Conservation (phyloP, 1,140 invertebrate genomes). For the Papilio polytes region DNA sequence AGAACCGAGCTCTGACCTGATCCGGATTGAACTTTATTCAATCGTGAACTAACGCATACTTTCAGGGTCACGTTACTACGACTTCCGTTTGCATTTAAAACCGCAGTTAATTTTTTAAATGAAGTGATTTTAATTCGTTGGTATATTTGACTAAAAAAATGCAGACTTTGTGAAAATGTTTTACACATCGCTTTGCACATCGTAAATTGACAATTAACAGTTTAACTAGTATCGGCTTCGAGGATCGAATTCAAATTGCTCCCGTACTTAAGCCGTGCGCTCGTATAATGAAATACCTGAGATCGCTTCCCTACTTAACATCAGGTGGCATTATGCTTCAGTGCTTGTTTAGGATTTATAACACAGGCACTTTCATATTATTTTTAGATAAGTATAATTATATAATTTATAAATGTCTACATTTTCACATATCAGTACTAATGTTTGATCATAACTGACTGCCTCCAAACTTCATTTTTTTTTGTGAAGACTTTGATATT, state of each 20-base stretch:
- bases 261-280: not conserved
- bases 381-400: not conserved
- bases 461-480: too few relatives aligned
- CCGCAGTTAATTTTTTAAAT: not conserved
- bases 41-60: not conserved
- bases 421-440: too few relatives aligned
- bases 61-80: not conserved
- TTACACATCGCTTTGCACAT: not conserved
- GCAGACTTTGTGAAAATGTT: not conserved
- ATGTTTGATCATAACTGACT: too few relatives aligned
- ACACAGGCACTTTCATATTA: not conserved
- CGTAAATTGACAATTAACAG: not conserved
- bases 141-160: too few relatives aligned
- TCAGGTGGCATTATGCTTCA: not conserved
- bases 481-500: too few relatives aligned
- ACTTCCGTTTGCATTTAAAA: not conserved
- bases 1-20: not conserved
- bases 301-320: not conserved
- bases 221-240: not conserved
- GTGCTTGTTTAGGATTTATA: constrained; percentile 12
- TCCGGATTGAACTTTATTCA: constrained; percentile 1
- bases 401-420: not conserved
- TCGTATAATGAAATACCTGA: constrained; percentile 13
- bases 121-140: not conserved
- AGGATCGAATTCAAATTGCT: constrained; percentile 6